Base-by-base conservation (phyloP, 2,113 vertebrate genomes). In the Lanius ludovicianus region DNA sequence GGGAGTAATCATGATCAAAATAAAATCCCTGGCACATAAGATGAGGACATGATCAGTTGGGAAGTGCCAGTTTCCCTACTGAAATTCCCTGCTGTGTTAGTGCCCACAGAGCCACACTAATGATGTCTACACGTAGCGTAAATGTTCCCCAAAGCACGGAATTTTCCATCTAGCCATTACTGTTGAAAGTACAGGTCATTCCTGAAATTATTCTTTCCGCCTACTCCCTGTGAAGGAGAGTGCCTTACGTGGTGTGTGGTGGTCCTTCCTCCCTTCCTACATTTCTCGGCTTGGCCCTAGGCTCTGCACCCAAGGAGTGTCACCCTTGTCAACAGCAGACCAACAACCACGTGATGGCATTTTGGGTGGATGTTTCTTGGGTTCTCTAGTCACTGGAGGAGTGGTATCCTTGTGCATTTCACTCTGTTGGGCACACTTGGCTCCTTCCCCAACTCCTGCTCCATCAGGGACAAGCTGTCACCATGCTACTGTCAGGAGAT, bases 161-260 rank as follows among this genome's bases (percentile, higher is more conserved):
- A 21, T 44, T 84, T 71, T 50, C 35, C 37, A 30, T 33, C 13
- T 24, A 39, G 17, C 21, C 22, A 21, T 35, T 69, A 25, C 9
- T 10, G 7, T 41, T 79, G 52, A 50, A 90, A n/a, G 28, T 49
- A 13, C 15, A 41, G 2, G 15, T 63, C 3, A 23, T 37, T 70
- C 11, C 56, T 75, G 37, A 74, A 70, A 22, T 3, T 20, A 7
- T 17, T 44, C 15, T 41, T 79, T 47, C 13, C 25, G n/a, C 8
- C 5, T 41, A 9, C 19, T 92, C 24, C 11, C 15, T 55, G 7
- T 28, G 19, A 53, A 74, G 24, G 3, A 23, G 20, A n/a, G 17
- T 24, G 37, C 13, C 14, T 13, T 37, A 6, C 5, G 1, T 20
- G 25, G 3, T 19, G 1, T 20, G 10, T 2, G 5, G 9, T 46